Base-by-base conservation (phyloP, 2,797 vertebrate species). In the Megalops cyprinoides region DNA sequence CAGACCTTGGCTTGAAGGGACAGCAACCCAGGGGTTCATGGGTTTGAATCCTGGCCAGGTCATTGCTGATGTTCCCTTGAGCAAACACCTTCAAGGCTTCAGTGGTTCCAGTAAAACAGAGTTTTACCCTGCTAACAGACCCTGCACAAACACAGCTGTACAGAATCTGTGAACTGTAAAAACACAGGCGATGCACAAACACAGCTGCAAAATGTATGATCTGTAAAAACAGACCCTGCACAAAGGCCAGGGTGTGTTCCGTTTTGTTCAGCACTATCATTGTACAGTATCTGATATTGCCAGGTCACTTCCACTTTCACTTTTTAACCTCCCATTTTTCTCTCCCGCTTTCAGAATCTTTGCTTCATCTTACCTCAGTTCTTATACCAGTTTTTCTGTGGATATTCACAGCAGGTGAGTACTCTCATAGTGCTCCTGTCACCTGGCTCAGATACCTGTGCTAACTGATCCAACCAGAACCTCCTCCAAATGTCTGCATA, bases 311-410 rank as follows among this genome's bases (percentile, higher is more conserved):
- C n/a, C n/a, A n/a, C n/a, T n/a, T n/a, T n/a, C n/a, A n/a, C n/a
- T n/a, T n/a, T n/a, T n/a, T n/a, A n/a, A n/a, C n/a, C n/a, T n/a
- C n/a, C n/a, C n/a, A n/a, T n/a, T 23, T 79, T 73, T 85, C 76
- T 53, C 81, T 78, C 90, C 86, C 60, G 73, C 88, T 90, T 84
- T 48, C 88, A 99, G 97, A 99, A 99, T 89, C 97, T 99, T 87
- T 99, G 98, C 93, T 99, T 99, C 94, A 99, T 99, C 91, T 96
- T 99, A 91, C 98, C 98, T 56, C 98, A 99, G 85, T 99, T 99
- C 97, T 96, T 99, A 91, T 99, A 97, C 94, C 98, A 99, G 94
- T 98, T 99, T 92, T 99, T 98, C 94, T 99, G 98, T 84, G 97
- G 98, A 87, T 99, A 96, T 91, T 99, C 98, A 79, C 98, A 99